These are phyloP conservation scores for Malacoraja senta DNA, from an alignment of 2,797 vertebrate genomes.

Conservation along the genomic window DNA sequence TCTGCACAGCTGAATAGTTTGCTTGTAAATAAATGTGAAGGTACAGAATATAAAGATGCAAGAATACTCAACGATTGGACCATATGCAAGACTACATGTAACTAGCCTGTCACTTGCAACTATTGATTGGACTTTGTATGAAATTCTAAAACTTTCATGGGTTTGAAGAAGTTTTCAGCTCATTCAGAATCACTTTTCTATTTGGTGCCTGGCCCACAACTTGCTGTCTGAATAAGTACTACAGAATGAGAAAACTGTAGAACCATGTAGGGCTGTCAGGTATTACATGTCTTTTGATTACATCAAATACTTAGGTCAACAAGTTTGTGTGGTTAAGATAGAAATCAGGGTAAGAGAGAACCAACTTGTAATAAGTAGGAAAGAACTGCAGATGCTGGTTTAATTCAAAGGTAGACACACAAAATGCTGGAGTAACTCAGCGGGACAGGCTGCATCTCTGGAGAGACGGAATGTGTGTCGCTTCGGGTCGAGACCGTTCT, in stretches of 20 bases:
- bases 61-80: neutral
- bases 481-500: no score
- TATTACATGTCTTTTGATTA: neutral
- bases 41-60: neutral
- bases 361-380: neutral
- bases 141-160: neutral
- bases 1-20: neutral
- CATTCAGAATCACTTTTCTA: neutral
- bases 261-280: neutral
- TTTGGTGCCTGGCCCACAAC: neutral
- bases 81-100: neutral
- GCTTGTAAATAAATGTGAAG: neutral
- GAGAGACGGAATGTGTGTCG: no score
- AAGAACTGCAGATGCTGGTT: no score
- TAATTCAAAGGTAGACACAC: no score
- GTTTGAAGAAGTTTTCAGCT: slow-evolving; percentile 14
- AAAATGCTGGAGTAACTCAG: no score
- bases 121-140: neutral
- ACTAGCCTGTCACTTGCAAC: neutral
- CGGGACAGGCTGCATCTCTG: no score
- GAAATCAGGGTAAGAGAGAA: neutral
- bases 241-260: neutral
- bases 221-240: neutral
- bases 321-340: neutral
- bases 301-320: neutral